Percentiles rank a stretch among this genome's conserved stretches.
Conservation (phyloP, 2,113 vertebrate genomes). For the Hirundichthys speculiger region DNA sequence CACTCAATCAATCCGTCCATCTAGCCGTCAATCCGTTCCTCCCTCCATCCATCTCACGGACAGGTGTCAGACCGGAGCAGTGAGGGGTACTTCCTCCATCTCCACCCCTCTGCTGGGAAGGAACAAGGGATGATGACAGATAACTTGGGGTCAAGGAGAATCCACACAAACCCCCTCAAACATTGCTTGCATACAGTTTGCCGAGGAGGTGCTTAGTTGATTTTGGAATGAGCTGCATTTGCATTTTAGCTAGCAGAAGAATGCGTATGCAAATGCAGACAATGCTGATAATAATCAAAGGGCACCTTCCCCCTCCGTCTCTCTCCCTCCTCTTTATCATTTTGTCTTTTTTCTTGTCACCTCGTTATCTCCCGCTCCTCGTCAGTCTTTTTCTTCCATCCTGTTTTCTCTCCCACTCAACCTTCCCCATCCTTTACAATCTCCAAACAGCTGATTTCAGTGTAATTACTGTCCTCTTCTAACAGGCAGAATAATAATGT, state of each 20-base stretch:
- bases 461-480: slow-evolving; percentile 18
- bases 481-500: slow-evolving; percentile 24
- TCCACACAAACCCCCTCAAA: slow-evolving; percentile 28
- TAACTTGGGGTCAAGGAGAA: slow-evolving; percentile 73
- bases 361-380: slow-evolving; percentile 38
- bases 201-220: slow-evolving; percentile 56
- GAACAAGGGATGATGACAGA: slow-evolving; percentile 72
- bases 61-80: slow-evolving; percentile 68
- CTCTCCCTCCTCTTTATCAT: slow-evolving; percentile 35
- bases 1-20: slow-evolving; percentile 64
- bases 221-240: slow-evolving; percentile 64
- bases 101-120: slow-evolving; percentile 59
- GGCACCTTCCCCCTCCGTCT: slow-evolving; percentile 68
- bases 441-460: slow-evolving; percentile 44
- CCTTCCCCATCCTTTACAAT: slow-evolving; percentile 26
- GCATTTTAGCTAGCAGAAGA: slow-evolving; percentile 71
- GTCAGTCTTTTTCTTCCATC: slow-evolving; percentile 28
- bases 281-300: slow-evolving; percentile 78
- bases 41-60: slow-evolving; percentile 69
- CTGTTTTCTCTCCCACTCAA: slow-evolving; percentile 35
- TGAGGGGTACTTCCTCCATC: slow-evolving; percentile 69
- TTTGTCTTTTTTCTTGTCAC: slow-evolving; percentile 29
- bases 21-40: slow-evolving; percentile 56
- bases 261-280: slow-evolving; percentile 75
- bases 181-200: slow-evolving; percentile 49